Evolutionary conservation across 2,888 invertebrate species (phyloP), one percentile per base, ranked within the genome.

Genomic region (Aleiodes leptofemur): DNA sequence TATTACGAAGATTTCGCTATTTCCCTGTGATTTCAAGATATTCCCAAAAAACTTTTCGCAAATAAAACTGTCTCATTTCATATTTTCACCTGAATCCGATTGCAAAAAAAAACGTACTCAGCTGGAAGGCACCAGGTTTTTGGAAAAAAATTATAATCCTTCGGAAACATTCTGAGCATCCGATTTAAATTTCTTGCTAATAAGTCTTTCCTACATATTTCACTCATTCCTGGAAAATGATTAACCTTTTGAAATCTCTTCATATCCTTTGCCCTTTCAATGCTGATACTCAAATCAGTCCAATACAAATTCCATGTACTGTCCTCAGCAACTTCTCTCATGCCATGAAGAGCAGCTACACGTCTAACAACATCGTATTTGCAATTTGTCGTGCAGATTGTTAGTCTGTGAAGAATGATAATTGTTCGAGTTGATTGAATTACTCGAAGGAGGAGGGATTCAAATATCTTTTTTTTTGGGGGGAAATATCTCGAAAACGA

Each of bases 111-210:
- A 43, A 51, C 94, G 92, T 91, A 96, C 96, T 97, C 97, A 23
- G 96, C 95, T 34, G 98, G 97, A 80, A 98, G 92, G 89, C 96
- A 96, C 97, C 97, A 98, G 8, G 97, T 96, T 90, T 95, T 96
- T 0, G 98, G 97, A 88, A 96, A 97, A 87, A 97, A 96, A 86
- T 95, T 95, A 88, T 97, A 98, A 79, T 97, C 97, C 83, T 94
- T 94, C 0, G 97, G 96, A 89, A 96, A 97, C 73, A 96, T 91
- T 89, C 96, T 95, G 77, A 94, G 92, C 97, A 97, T 97, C 81
- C 97, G 92, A 88, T 96, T 97, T 77, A 98, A 91, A 90, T 98
- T 97, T 75, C 97, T 92, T 1, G 97, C 96, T 34, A 98, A 90
- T 71, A 96, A 90, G 90, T 97, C 97, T 90, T 98, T 98, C 78